Evolutionary conservation across 2,797 vertebrate species (phyloP), one percentile per base, ranked within the genome.

Genomic region (Sebastes kiyomatsui): DNA sequence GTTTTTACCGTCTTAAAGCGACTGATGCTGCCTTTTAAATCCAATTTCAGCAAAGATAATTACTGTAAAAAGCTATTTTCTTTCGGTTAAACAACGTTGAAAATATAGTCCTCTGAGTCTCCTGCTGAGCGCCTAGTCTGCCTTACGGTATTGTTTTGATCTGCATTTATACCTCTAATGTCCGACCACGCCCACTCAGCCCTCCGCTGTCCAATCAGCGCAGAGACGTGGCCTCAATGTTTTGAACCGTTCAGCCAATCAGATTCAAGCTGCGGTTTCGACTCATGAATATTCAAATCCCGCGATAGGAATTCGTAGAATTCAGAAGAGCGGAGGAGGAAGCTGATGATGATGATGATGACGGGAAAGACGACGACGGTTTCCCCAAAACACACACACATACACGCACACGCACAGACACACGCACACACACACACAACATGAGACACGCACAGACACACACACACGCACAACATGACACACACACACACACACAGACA

Each of bases 221-320:
- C 18, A 0, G 27, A 32, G 23, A 25, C 54, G 58, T 71, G 76
- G 55, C 32, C 33, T 3, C 77, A 72, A 74, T 92, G 90, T 94
- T 94, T 94, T 93, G 92, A 94, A 92, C 6, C 3, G 56, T 1
- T 0, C 22, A 2, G 30, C 94, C 94, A 95, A 94, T 90, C 82
- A 81, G 18, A 42, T 84, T 88, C 77, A 33, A 90, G 81, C 13
- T 65, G 7, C 23, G n/a, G 27, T n/a, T 49, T 32, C 1, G 6
- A 18, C 6, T 73, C 35, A 85, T 88, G 62, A 89, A 90, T 88
- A 90, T 88, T 84, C 16, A 87, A 76, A 77, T 13, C 14, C 28
- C 75, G 42, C 75, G 52, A 23, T 58, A 78, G 16, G 58, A 84
- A 83, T 89, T 91, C 85, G 60, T 59, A 80, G 84, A 89, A 89